Evolutionary conservation across 2,113 vertebrate genomes (phyloP).

Genomic region (Trogon melanurus): DNA sequence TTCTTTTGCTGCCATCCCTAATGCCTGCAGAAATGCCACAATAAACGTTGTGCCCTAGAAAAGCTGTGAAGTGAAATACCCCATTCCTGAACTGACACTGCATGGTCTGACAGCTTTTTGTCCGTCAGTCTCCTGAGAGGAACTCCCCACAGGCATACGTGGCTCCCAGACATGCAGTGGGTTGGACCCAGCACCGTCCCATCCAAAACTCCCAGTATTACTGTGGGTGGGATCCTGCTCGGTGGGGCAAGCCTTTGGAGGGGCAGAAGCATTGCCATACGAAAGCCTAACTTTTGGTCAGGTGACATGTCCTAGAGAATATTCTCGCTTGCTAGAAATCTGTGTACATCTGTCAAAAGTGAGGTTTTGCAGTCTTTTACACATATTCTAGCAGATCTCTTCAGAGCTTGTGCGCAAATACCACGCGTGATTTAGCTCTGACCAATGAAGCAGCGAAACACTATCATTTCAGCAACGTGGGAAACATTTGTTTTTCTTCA

Average conservation of each 20-base stretch:
- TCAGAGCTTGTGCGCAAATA: not conserved
- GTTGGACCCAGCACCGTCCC: not conserved
- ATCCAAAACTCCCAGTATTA: not conserved
- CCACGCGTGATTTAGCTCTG: not conserved
- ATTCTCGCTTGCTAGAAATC: not conserved
- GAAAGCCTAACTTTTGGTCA: not conserved
- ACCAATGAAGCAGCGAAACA: not conserved
- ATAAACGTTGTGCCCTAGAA: not conserved
- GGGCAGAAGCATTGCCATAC: not conserved
- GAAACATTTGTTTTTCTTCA: not conserved
- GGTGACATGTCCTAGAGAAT: not conserved
- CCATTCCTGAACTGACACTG: not conserved
- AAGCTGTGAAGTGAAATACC: not conserved
- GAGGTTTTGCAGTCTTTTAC: not conserved
- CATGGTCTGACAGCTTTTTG: not conserved
- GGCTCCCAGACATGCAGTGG: not conserved
- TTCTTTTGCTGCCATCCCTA: not conserved
- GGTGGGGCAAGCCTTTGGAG: not conserved
- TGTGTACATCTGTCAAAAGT: not conserved
- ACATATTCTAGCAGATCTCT: not conserved
- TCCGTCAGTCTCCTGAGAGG: not conserved
- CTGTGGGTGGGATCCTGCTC: not conserved
- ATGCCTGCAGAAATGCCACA: not conserved
- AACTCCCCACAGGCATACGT: not conserved
- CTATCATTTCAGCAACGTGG: not conserved